Conservation (phyloP, 2,113 vertebrate genomes). For the Penelope pileata region DNA sequence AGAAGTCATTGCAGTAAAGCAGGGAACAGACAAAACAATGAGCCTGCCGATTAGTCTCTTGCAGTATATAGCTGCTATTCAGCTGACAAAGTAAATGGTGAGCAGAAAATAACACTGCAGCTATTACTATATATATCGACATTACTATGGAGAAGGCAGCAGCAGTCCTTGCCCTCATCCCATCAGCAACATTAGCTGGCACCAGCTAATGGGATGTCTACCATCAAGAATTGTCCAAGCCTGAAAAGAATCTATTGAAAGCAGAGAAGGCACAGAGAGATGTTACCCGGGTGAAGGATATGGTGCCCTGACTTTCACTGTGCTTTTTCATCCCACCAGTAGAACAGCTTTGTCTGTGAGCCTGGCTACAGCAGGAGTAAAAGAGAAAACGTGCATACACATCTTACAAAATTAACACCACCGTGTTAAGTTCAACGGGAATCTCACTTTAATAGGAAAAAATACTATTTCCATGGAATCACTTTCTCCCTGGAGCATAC, state of each 20-base stretch:
- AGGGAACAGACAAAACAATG: background rate
- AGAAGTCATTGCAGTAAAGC: background rate
- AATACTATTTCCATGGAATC: background rate
- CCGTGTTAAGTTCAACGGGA: background rate
- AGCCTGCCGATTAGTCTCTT: background rate
- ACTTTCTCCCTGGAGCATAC: background rate
- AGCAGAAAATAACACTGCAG: background rate
- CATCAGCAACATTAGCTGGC: background rate
- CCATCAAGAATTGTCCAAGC: background rate
- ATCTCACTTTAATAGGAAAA: background rate
- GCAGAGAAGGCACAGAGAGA: background rate
- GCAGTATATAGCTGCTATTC: background rate
- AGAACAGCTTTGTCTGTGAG: conserved; percentile 6
- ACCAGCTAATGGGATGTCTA: background rate
- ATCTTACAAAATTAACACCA: conserved; percentile 9
- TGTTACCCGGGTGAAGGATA: background rate
- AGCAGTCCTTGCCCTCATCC: background rate
- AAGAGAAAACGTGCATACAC: background rate
- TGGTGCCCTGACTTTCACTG: background rate
- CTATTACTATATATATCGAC: background rate
- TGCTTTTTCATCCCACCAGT: background rate
- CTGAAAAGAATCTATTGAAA: background rate
- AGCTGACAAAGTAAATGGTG: background rate
- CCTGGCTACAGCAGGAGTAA: background rate
- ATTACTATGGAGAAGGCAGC: background rate